phyloP scores from a whole-genome alignment of 2,113 vertebrate species.

The Monarcha castaneiventris region DNA sequence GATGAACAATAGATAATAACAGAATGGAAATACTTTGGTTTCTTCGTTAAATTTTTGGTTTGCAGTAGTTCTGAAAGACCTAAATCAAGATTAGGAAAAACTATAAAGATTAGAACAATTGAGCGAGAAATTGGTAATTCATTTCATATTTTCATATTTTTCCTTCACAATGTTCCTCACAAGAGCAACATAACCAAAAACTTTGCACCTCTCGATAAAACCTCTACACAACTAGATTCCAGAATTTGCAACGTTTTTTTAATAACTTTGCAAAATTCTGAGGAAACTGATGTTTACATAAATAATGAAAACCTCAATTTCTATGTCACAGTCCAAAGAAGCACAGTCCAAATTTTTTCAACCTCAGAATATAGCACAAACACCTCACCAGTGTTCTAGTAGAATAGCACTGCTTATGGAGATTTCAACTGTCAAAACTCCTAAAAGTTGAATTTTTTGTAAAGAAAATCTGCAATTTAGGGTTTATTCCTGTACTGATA shows the following conservation, averaged over 20 bases:
- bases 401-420: not conserved
- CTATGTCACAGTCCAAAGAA: not conserved
- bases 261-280: not conserved
- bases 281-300: not conserved
- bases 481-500: not conserved
- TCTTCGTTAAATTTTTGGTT: not conserved
- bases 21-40: not conserved
- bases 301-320: not conserved
- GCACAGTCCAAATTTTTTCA: not conserved
- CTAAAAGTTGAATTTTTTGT: not conserved
- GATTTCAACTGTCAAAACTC: not conserved
- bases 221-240: not conserved
- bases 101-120: not conserved
- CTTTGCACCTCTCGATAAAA: fast-evolving
- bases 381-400: not conserved
- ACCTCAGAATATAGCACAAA: not conserved
- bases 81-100: not conserved
- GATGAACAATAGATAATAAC: not conserved
- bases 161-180: not conserved
- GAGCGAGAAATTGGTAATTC: not conserved
- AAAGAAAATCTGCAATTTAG: not conserved
- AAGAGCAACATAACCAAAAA: not conserved
- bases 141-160: fast-evolving
- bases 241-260: not conserved
- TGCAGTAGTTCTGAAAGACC: not conserved